A percentile compares a stretch with the other conserved stretches of the same genome.
Conservation (phyloP, 35 echinoderm and acorn worm genomes). For the Nesometra sesokonis region DNA sequence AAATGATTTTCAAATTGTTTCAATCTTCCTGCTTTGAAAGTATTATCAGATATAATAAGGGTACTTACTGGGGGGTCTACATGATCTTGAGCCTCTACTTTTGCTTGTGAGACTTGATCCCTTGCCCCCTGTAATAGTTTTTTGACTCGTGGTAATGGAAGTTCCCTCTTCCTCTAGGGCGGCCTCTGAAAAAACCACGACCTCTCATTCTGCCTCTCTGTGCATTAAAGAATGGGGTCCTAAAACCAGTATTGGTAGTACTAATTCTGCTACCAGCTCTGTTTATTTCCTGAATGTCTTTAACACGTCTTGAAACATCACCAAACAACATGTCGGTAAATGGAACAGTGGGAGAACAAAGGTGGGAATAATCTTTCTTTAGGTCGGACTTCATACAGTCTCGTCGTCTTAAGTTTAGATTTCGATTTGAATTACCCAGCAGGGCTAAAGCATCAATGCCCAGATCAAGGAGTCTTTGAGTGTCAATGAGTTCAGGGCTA, state of each 20-base stretch:
- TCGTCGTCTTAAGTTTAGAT: background rate
- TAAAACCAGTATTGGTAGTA: background rate
- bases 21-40: constrained; percentile 11
- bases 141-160: background rate
- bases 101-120: constrained; percentile 11
- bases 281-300: constrained; percentile 20
- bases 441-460: background rate
- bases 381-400: constrained; percentile 12
- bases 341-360: constrained; percentile 9
- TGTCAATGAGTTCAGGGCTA: background rate
- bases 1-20: background rate
- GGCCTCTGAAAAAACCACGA: background rate
- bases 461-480: background rate
- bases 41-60: background rate
- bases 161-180: background rate
- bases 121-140: background rate
- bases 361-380: constrained; percentile 15
- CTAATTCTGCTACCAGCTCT: constrained; percentile 1
- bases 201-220: background rate
- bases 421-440: background rate
- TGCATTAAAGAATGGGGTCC: background rate
- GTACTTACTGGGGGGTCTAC: background rate
- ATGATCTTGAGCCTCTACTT: constrained; percentile 1
- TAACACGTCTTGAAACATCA: constrained; percentile 14
- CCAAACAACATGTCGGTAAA: constrained; percentile 25